Evolutionary conservation across 2,797 vertebrate species (phyloP).

Genomic region (Phrynocephalus guinanensis): DNA sequence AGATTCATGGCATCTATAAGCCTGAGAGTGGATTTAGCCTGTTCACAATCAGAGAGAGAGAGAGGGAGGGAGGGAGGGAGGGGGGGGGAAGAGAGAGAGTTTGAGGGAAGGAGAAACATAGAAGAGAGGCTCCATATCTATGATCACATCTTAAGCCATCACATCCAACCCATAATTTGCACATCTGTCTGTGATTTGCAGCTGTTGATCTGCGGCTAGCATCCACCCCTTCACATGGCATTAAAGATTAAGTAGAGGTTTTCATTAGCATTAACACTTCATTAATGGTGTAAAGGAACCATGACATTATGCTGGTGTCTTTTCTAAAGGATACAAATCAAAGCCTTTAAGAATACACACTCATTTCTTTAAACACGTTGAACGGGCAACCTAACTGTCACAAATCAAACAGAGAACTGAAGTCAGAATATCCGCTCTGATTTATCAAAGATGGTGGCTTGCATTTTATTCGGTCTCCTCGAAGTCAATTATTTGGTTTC

Average conservation of each 20-base stretch:
- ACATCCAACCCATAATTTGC: background rate
- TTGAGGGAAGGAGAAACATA: too few relatives aligned
- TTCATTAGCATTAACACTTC: background rate
- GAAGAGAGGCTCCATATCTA: background rate
- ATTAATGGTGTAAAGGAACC: slow-evolving; percentile 14
- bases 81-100: too few relatives aligned
- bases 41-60: too few relatives aligned
- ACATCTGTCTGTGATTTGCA: background rate
- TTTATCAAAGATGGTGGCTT: background rate
- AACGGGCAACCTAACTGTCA: background rate
- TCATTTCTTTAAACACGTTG: slow-evolving; percentile 1
- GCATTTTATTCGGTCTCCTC: background rate
- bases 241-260: background rate
- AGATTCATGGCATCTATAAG: too few relatives aligned
- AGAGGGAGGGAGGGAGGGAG: too few relatives aligned
- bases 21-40: too few relatives aligned
- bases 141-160: background rate
- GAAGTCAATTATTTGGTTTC: background rate
- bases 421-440: background rate
- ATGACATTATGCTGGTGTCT: background rate
- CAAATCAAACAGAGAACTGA: background rate
- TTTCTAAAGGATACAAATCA: background rate
- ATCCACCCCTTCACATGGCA: background rate
- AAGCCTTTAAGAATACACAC: background rate
- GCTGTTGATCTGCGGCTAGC: background rate